A percentile compares a stretch with the other conserved stretches of the same genome.
phyloP scores from a whole-genome alignment of 2,888 invertebrate genomes.

The Gnatocerus cornutus region DNA sequence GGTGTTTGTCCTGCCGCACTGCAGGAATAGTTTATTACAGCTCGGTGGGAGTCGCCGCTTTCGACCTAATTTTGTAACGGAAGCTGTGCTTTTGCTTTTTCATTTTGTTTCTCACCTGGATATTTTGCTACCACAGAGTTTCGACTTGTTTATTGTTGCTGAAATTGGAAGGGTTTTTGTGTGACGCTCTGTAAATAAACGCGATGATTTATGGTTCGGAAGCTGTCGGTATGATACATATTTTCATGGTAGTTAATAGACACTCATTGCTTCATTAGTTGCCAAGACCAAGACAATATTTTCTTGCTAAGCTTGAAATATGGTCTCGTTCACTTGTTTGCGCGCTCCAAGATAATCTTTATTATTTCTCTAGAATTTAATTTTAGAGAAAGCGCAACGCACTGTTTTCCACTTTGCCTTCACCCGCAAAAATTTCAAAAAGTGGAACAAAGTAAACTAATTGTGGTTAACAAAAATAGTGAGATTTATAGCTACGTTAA shows the following conservation, averaged over 20 bases:
- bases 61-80: constrained; percentile 35
- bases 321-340: constrained; percentile 20
- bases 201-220: not conserved
- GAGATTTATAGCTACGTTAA: too few species aligned
- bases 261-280: constrained; percentile 22
- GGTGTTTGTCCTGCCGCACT: constrained; percentile 43
- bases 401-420: too few species aligned
- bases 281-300: constrained; percentile 35
- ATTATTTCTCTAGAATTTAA: constrained; percentile 32
- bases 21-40: constrained; percentile 44
- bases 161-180: not conserved
- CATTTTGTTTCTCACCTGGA: constrained; percentile 34
- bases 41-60: constrained; percentile 17
- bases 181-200: not conserved
- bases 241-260: constrained; percentile 19
- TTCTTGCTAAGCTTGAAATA: constrained; percentile 26
- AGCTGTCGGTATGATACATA: not conserved
- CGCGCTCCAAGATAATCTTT: constrained; percentile 24
- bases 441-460: too few species aligned
- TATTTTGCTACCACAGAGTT: constrained; percentile 5
- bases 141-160: not conserved
- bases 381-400: constrained; percentile 17
- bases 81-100: constrained; percentile 15
- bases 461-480: too few species aligned
- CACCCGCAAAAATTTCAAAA: too few species aligned